Evolutionary conservation across 2,888 invertebrate species (phyloP), one percentile per base, ranked within the genome.

Genomic region (Capitulum mitella): DNA sequence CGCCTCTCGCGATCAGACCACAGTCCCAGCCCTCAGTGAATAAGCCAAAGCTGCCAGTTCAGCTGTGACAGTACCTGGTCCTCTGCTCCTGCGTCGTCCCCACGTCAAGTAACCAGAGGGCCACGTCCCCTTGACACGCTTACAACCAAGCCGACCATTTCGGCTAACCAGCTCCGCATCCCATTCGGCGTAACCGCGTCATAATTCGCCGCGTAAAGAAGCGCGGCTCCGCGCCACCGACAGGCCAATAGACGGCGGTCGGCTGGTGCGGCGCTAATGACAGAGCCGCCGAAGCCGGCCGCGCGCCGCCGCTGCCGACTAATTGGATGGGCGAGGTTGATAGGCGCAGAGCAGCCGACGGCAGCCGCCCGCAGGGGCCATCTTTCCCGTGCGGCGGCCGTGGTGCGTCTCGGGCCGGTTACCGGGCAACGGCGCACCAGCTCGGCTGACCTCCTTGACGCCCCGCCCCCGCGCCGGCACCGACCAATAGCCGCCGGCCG

Each of bases 391-490:
- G n/a, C 29, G 29, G 58, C n/a, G n/a, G 58, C 29, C 22, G 22
- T 19, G 37, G 37, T 5, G 70, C 70, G 34, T 22, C 70, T 37
- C 70, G 12, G 22, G 26, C 14, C 37, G 8, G 58, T 58, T 29
- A 58, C 58, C 70, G 70, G 37, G 37, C 70, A 37, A 37, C 34
- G 37, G 19, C 37, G 70, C 6, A 22, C 70, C 37, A 22, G 22
- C 34, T 14, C 70, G 37, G 34, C 64, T 64, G 64, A 64, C 64
- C 64, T 32, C 34, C 70, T 10, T 10, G 37, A 34, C 6, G 70
- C 70, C 6, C 70, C 70, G 70, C 70, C 70, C 70, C 70, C 70
- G 34, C 70, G 16, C 70, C 70, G 70, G 6, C 70, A 10, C 6
- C 70, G 22, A 26, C 70, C 70, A 70, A 70, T 70, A 5, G 16